Evolutionary conservation across 1,140 invertebrate genomes (phyloP), one percentile per base, ranked within the genome.

Genomic region (Belonocnema kinseyi): DNA sequence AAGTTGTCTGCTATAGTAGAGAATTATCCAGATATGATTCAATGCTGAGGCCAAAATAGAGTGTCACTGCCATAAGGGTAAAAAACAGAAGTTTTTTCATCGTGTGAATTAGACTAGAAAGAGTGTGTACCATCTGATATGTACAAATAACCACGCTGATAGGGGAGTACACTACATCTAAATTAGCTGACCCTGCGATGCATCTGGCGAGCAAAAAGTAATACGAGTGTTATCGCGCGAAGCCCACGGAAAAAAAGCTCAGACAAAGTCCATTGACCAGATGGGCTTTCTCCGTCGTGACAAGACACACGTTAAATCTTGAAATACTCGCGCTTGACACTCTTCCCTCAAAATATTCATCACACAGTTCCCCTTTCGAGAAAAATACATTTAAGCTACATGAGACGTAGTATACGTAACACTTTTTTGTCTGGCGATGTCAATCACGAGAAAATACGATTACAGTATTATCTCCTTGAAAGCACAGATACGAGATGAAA

Each of bases 211-310:
- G 21, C 71, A 77, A 86, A 83, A 82, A 83, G 81, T 66, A 56
- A 77, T 77, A 79, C 75, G 66, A 54, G 52, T 75, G 78, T 77
- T 84, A 81, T 86, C 84, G 79, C 79, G 26, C 46, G 46, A 53
- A 72, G 54, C 19, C 58, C 40, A 54, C 33, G 33, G 77, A 86
- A 33, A 85, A 85, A 86, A 83, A 77, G 66, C 54, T 50, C 73
- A 83, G 73, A 75, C 86, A 85, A 82, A 84, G 86, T 86, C 85
- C 87, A 86, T 85, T 87, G 85, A 86, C 86, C 87, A 87, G 84
- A 86, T 87, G 87, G 83, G 78, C 56, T 74, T 81, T 78, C 77
- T 81, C 56, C 13, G 61, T 66, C 61, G 33, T 66, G 61, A 66
- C 61, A 66, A 33, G 26, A 66, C 26, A 66, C 61, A 66, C 26